Percentiles rank a stretch among this genome's conserved stretches.
These are phyloP conservation scores for Anas flavirostris DNA, from an alignment of 2,797 vertebrate genomes.

Conservation along the genomic window DNA sequence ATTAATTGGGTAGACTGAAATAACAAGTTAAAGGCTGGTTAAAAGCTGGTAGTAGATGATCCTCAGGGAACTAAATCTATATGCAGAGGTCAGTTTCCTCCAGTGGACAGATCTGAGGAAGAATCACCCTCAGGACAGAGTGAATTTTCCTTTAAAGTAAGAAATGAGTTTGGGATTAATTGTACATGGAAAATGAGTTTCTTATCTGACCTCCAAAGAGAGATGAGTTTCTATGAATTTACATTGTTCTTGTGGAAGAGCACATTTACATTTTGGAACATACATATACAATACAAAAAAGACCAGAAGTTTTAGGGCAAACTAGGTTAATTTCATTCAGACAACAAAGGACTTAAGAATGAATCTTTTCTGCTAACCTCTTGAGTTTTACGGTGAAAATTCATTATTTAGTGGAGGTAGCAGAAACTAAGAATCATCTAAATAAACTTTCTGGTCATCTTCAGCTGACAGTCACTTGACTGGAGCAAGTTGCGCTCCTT, in stretches of 20 bases:
- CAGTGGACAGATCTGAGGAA: background rate
- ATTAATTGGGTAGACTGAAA: background rate
- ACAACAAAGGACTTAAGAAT: background rate
- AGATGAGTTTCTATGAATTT: background rate
- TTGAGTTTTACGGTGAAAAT: background rate
- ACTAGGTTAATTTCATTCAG: background rate
- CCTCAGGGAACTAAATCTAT: background rate
- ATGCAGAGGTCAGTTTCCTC: background rate
- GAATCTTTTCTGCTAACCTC: background rate
- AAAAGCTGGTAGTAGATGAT: background rate
- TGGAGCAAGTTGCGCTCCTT: background rate
- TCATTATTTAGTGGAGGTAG: background rate
- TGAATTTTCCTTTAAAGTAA: background rate
- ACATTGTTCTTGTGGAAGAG: background rate
- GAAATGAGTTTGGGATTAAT: background rate
- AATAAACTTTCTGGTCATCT: background rate
- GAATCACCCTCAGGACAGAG: background rate
- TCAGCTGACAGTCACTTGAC: constrained; percentile 4
- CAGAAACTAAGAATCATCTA: background rate
- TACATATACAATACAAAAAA: background rate
- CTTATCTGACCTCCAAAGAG: background rate
- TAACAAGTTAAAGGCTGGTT: background rate
- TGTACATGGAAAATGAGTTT: background rate
- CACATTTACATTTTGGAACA: background rate
- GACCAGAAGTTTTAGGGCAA: background rate